Conservation (phyloP, 2,797 vertebrate genomes). For the Odontamblyopus rebecca region DNA sequence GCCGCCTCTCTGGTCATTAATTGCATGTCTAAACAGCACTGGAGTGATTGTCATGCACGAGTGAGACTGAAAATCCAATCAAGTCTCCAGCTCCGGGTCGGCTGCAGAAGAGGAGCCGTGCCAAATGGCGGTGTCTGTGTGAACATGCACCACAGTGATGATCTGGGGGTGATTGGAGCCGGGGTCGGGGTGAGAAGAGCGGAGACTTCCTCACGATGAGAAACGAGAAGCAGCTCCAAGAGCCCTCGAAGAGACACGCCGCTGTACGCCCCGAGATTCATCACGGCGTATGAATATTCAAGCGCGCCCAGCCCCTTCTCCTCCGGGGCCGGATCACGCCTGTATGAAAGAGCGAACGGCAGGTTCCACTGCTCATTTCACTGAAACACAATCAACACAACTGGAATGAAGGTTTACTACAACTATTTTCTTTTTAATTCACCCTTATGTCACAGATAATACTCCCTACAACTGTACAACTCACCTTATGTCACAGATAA, state of each 20-base stretch:
- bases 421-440: too few relatives aligned
- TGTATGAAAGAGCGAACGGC: conserved; percentile 26
- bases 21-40: conserved; percentile 69
- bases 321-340: conserved; percentile 61
- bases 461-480: too few relatives aligned
- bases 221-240: conserved; percentile 63
- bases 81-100: conserved; percentile 67
- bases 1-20: conserved; percentile 58
- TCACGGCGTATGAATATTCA: conserved; percentile 77
- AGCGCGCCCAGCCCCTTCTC: conserved; percentile 51
- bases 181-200: conserved; percentile 37
- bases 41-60: conserved; percentile 65
- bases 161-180: conserved; percentile 74
- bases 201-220: conserved; percentile 65
- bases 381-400: too few relatives aligned
- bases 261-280: conserved; percentile 70
- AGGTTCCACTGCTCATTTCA: too few relatives aligned
- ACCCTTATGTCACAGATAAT: too few relatives aligned
- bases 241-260: conserved; percentile 65
- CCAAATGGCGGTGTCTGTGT: conserved; percentile 75
- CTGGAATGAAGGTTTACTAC: too few relatives aligned
- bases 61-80: conserved; percentile 67
- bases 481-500: too few relatives aligned
- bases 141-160: conserved; percentile 75
- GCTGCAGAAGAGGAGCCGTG: conserved; percentile 64